These are phyloP conservation scores for Ectropis crepuscularia DNA, from an alignment of 2,888 invertebrate genomes.

Conservation along the genomic window DNA sequence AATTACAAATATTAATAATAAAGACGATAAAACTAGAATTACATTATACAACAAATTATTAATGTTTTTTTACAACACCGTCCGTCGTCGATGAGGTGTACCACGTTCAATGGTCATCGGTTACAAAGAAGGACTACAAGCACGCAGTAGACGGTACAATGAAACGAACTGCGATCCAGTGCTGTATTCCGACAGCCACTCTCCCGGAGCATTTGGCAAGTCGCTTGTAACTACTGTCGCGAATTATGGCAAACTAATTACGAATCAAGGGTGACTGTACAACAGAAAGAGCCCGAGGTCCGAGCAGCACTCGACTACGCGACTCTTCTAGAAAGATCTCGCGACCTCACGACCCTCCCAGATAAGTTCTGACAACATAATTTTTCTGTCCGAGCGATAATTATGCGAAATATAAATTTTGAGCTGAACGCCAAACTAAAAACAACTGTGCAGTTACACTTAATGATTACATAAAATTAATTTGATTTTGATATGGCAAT, in stretches of 20 bases:
- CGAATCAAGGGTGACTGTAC: conserved; percentile 24
- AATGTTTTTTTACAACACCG: conserved; percentile 76
- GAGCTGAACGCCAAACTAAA: conserved; percentile 56
- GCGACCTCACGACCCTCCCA: conserved; percentile 37
- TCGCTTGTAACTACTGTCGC: conserved; percentile 34
- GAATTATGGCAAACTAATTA: conserved; percentile 42
- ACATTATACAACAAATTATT: conserved; percentile 83
- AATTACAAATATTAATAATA: conserved; percentile 83
- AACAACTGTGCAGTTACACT: conserved; percentile 56
- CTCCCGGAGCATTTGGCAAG: conserved; percentile 36
- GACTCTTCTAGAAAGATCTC: conserved; percentile 35
- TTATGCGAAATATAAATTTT: conserved; percentile 62
- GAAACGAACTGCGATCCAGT: conserved; percentile 57
- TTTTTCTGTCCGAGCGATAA: conserved; percentile 44
- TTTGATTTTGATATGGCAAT: conserved; percentile 82
- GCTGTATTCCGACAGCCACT: conserved; percentile 1
- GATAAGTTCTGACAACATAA: conserved; percentile 49
- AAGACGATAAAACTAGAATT: conserved; percentile 83
- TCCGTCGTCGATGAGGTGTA: conserved; percentile 63
- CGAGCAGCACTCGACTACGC: background rate
- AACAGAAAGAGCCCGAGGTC: conserved; percentile 2
- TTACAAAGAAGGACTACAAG: conserved; percentile 59
- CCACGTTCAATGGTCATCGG: conserved; percentile 61
- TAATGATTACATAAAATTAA: conserved; percentile 73
- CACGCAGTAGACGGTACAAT: conserved; percentile 78